These are phyloP conservation scores for Heteropelma amictum DNA, from an alignment of 2,888 invertebrate species.

Conservation along the genomic window DNA sequence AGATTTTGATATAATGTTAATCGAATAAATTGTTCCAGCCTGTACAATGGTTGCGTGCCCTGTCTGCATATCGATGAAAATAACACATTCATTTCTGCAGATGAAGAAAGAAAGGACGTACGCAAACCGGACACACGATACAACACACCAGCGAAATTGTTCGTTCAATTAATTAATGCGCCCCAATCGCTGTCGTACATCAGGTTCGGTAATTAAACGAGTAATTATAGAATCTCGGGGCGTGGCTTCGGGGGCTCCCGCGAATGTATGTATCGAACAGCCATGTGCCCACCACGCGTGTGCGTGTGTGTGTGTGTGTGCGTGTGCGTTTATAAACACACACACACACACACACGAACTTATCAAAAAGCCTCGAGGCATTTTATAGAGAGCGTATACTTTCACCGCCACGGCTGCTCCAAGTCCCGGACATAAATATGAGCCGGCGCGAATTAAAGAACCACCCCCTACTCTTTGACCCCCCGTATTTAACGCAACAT, in stretches of 20 bases:
- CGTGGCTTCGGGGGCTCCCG: constrained; percentile 67
- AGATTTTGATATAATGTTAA: too few species aligned
- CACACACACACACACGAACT: too few species aligned
- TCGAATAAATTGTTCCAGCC: too few species aligned
- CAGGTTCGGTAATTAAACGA: constrained; percentile 75
- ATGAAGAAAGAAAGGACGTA: constrained; percentile 29
- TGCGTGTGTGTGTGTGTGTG: constrained; percentile 51
- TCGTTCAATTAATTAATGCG: constrained; percentile 70
- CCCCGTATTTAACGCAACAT: constrained; percentile 63
- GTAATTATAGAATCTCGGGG: constrained; percentile 76
- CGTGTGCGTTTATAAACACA: too few species aligned
- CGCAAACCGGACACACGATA: constrained; percentile 34
- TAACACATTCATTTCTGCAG: not conserved
- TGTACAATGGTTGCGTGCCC: not conserved
- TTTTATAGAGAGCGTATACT: constrained; percentile 55
- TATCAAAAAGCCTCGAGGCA: constrained; percentile 50
- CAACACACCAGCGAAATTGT: constrained; percentile 49
- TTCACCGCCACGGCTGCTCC: constrained; percentile 46
- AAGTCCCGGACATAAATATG: constrained; percentile 63
- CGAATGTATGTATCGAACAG: constrained; percentile 31
- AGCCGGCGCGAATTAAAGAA: constrained; percentile 66
- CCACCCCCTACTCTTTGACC: constrained; percentile 58
- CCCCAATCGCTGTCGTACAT: constrained; percentile 69
- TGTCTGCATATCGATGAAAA: not conserved
- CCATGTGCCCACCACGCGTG: constrained; percentile 23